Conservation (phyloP, 2,113 vertebrate genomes). For the Pelvicachromis taeniatus region DNA sequence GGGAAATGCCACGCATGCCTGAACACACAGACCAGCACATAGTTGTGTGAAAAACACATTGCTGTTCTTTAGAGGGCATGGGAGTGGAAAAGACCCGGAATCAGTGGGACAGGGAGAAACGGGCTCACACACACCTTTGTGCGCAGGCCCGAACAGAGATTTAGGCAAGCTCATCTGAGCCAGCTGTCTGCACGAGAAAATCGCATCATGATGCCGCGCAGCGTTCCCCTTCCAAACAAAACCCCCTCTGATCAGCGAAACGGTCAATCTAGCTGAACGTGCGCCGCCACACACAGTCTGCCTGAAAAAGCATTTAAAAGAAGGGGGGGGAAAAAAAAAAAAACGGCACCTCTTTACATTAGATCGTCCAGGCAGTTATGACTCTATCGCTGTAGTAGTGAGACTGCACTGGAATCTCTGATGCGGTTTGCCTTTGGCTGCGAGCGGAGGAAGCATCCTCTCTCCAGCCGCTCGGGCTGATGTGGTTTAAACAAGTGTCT, state of each 20-base stretch:
- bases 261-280: not conserved
- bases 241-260: constrained; percentile 26
- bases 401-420: constrained; percentile 26
- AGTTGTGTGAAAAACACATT: constrained; percentile 68
- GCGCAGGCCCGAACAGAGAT: constrained; percentile 31
- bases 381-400: not conserved
- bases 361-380: constrained; percentile 24
- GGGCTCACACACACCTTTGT: constrained; percentile 55
- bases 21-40: constrained; percentile 72
- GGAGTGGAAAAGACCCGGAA: constrained; percentile 57
- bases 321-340: not conserved
- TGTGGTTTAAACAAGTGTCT: constrained; percentile 71
- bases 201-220: constrained; percentile 16
- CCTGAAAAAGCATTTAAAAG: constrained; percentile 10
- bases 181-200: constrained; percentile 54
- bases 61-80: constrained; percentile 62
- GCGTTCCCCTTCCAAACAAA: constrained; percentile 3
- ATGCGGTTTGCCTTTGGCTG: constrained; percentile 47
- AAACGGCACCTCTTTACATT: constrained; percentile 32
- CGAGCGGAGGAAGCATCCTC: constrained; percentile 60
- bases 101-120: constrained; percentile 36
- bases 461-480: constrained; percentile 46
- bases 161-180: constrained; percentile 42
- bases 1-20: constrained; percentile 78
- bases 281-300: not conserved